Conservation (phyloP, 64 coral and sea anemone genomes). For the Pocillopora damicornis region DNA sequence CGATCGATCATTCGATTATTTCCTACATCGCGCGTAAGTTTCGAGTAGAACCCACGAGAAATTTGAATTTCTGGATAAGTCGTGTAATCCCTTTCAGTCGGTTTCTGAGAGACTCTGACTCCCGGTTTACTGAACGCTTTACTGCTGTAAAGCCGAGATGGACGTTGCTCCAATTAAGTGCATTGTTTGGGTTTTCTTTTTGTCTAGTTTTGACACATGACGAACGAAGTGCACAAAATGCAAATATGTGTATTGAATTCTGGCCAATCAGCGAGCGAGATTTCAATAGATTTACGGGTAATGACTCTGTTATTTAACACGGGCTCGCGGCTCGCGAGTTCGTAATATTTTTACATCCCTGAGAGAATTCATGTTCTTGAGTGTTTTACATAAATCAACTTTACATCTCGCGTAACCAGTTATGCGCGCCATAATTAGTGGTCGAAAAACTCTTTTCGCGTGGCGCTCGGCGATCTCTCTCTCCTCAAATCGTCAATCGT, state of each 20-base stretch:
- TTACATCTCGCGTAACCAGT: slow-evolving; percentile 28
- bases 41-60: background rate
- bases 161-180: background rate
- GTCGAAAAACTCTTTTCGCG: background rate
- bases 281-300: slow-evolving; percentile 84
- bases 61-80: slow-evolving; percentile 4
- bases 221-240: slow-evolving; percentile 48
- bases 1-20: too few relatives aligned
- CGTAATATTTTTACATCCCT: slow-evolving; percentile 52
- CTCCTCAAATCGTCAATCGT: background rate
- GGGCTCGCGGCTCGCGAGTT: slow-evolving; percentile 37
- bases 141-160: background rate
- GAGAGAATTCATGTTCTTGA: slow-evolving; percentile 58
- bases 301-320: slow-evolving; percentile 79
- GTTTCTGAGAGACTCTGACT: background rate
- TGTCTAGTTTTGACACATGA: slow-evolving; percentile 26
- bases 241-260: slow-evolving; percentile 24
- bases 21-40: too few relatives aligned
- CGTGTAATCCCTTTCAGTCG: background rate
- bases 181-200: slow-evolving; percentile 12
- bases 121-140: background rate
- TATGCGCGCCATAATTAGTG: slow-evolving; percentile 2
- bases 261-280: slow-evolving; percentile 68
- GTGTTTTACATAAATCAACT: slow-evolving; percentile 76
- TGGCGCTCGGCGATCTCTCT: background rate